Evolutionary conservation across 2,888 invertebrate genomes (phyloP), one percentile per base, ranked within the genome.

Genomic region (Graphium colonna): DNA sequence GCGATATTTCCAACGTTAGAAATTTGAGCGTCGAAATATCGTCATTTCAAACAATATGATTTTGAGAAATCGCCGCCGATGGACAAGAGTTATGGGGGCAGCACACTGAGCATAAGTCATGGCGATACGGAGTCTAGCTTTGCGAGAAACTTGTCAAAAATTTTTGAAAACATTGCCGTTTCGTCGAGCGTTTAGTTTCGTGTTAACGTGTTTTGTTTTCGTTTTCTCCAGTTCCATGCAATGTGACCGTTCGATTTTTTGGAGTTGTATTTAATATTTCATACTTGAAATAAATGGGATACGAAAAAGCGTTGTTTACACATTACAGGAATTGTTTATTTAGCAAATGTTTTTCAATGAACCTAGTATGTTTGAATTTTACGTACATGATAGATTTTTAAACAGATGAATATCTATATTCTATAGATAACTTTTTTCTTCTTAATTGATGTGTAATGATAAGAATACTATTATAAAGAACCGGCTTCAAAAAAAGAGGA

Each of bases 61-160:
- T 16, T 47, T 47, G 42, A 52, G 41, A 47, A 52, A 43, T 42
- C 41, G 52, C 36, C 45, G 51, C 45, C 31, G 17, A 21, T 52
- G 33, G 46, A 45, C 18, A 3, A 17, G 52, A 52, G 36, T 47
- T 52, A 52, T 36, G 46, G 28, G 47, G 4, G 42, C 36, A 47
- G 21, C 47, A 47, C 21, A 36, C 47, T 12, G 52, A 42, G 41
- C 47, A 43, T 51, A 51, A 51, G 40, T 51, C 51, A 51, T 47
- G n/a, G 31, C 28, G 33, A 36, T n/a, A 33, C 18, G 9, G 33
- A 18, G 31, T 33, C 39, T 42, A 9, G 44, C 15, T 48, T 16
- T 15, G 8, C 12, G 36, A 36, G 12, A 36, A 36, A 12, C 36
- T 36, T 36, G 36, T 36, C 41, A 15, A 17, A 41, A 39, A 16